Evolutionary conservation across 1,140 invertebrate genomes (phyloP).

Genomic region (Dryas iulia): DNA sequence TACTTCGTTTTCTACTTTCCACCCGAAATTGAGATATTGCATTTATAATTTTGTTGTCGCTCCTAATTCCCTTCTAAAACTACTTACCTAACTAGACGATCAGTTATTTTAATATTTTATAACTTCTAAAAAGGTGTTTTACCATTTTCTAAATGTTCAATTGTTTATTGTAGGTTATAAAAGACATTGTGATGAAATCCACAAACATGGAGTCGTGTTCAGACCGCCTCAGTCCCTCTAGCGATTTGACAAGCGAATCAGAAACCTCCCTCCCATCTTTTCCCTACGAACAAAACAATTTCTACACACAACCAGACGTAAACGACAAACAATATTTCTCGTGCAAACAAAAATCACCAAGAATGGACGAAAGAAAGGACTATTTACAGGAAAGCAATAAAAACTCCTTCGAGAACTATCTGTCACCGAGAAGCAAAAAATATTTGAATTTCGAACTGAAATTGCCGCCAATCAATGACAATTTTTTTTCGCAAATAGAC

Average conservation of each 20-base stretch:
- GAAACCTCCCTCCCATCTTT: conserved; percentile 69
- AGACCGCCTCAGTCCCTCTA: conserved; percentile 66
- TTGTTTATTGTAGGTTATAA: conserved; percentile 2
- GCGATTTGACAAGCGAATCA: conserved; percentile 66
- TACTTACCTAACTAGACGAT: too few species aligned
- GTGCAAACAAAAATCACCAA: conserved; percentile 56
- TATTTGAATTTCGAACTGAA: conserved; percentile 73
- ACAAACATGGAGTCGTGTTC: conserved; percentile 69
- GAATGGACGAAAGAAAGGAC: conserved; percentile 56
- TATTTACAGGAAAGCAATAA: conserved; percentile 65
- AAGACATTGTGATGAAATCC: conserved; percentile 58
- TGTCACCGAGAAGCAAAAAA: conserved; percentile 62
- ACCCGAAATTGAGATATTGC: too few species aligned
- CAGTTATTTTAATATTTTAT: too few species aligned
- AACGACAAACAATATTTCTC: conserved; percentile 63
- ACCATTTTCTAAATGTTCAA: too few species aligned
- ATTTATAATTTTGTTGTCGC: too few species aligned
- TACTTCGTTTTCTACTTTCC: too few species aligned
- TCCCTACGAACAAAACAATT: conserved; percentile 59
- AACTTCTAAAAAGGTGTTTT: too few species aligned
- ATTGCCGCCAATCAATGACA: conserved; percentile 60
- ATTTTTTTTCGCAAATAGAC: conserved; percentile 63
- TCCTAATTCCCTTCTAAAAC: too few species aligned
- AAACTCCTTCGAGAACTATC: conserved; percentile 60
- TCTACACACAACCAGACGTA: conserved; percentile 50